Base-by-base conservation (phyloP, 2,113 vertebrate genomes). In the Sinocyclocheilus anshuiensis region DNA sequence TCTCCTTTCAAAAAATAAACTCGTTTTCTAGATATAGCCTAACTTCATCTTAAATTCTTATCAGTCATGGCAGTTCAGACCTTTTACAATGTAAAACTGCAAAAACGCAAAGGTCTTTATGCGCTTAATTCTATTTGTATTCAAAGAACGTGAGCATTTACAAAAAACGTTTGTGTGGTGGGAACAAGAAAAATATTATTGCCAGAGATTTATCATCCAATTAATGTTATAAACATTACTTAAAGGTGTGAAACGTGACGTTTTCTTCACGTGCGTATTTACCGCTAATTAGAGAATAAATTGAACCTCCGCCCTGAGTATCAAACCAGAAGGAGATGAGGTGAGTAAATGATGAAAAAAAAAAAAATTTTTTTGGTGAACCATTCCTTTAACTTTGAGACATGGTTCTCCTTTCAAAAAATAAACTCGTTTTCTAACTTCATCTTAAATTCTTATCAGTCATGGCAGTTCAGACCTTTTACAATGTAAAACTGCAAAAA, bases 271-370 rank as follows among this genome's bases (percentile, higher is more conserved):
- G 18, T 53, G 61, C n/a, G 15, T 26, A 24, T 53, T 69, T 29
- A 16, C 20, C 6, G 4, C 45, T 78, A 78, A 72, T 57, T 71
- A 36, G 29, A 75, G 2, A 81, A 42, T 55, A 74, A 72, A 39
- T 57, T 78, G 24, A 83, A 79, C 78, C 18, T 81, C 77, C 82
- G 36, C 59, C 77, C 72, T 24, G 20, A 26, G 45, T n/a, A n/a
- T n/a, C n/a, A n/a, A n/a, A n/a, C n/a, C n/a, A n/a, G 16, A 42
- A n/a, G 0, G 22, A 42, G 9, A 12, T 42, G 20, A 50, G 6
- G 39, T 0, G 12, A 48, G 12, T 15, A 75, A n/a, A 74, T 39
- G 3, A 36, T 4, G 7, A 33, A 33, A 33, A 33, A 33, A 33
- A 33, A 33, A 33, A 33, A 2, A 1, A 33, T 33, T 33, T 33